Conservation (phyloP, 2,888 invertebrate species). For the Phortica magna region DNA sequence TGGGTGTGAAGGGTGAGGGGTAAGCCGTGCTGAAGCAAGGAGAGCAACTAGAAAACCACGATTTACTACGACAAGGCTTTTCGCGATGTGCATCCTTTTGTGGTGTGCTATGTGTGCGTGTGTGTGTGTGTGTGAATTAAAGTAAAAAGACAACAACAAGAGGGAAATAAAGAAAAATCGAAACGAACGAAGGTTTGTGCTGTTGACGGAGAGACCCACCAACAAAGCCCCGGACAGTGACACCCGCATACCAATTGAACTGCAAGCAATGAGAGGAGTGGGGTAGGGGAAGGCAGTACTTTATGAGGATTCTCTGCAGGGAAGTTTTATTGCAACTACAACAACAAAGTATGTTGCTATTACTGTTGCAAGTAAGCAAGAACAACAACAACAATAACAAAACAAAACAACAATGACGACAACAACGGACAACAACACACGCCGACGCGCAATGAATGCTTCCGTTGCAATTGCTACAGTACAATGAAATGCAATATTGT, state of each 20-base stretch:
- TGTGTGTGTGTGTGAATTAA: not conserved
- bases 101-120: too few species aligned
- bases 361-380: too few species aligned
- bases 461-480: slow-evolving; percentile 36
- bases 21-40: too few species aligned
- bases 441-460: slow-evolving; percentile 31
- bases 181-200: not conserved
- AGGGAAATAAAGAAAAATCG: not conserved
- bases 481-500: slow-evolving; percentile 13
- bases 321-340: too few species aligned
- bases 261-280: too few species aligned
- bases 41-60: not conserved
- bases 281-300: too few species aligned
- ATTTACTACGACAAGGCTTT: slow-evolving; percentile 2
- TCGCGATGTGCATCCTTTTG: not conserved
- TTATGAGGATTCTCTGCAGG: too few species aligned
- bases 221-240: slow-evolving; percentile 4
- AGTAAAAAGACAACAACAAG: not conserved
- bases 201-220: slow-evolving; percentile 6
- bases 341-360: too few species aligned
- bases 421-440: slow-evolving; percentile 43
- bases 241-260: slow-evolving; percentile 28
- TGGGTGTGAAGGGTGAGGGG: too few species aligned
- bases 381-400: too few species aligned
- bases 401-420: too few species aligned